These are phyloP conservation scores for Spilarctia lutea DNA, from an alignment of 2,888 invertebrate species.

Conservation along the genomic window DNA sequence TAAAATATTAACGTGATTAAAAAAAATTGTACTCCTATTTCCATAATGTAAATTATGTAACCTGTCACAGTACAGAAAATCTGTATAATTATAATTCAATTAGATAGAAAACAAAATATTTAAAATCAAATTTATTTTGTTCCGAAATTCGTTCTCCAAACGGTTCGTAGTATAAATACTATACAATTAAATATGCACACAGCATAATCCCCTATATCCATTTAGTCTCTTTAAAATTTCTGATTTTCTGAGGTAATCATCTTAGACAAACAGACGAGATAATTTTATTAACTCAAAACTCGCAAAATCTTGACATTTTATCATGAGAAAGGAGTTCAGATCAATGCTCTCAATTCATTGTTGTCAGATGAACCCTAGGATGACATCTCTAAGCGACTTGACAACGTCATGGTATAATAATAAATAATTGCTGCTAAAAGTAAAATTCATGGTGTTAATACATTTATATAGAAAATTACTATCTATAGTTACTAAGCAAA, in stretches of 20 bases:
- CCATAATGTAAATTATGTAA: background rate
- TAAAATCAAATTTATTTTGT: background rate
- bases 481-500: background rate
- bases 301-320: background rate
- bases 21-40: background rate
- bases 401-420: slow-evolving; percentile 12
- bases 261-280: background rate
- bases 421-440: slow-evolving; percentile 3
- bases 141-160: background rate
- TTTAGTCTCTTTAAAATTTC: too few relatives aligned
- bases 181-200: too few relatives aligned
- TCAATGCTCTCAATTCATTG: background rate
- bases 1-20: too few relatives aligned
- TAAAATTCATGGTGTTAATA: slow-evolving; percentile 13
- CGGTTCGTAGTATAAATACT: background rate
- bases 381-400: slow-evolving; percentile 5
- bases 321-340: slow-evolving; percentile 11
- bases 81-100: background rate
- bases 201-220: too few relatives aligned
- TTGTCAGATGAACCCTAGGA: slow-evolving; percentile 3
- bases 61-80: background rate
- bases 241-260: background rate
- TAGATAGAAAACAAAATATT: background rate
- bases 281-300: background rate
- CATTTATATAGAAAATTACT: slow-evolving; percentile 10